Conservation (phyloP, 2,888 invertebrate species). For the Osedax fenrisi region DNA sequence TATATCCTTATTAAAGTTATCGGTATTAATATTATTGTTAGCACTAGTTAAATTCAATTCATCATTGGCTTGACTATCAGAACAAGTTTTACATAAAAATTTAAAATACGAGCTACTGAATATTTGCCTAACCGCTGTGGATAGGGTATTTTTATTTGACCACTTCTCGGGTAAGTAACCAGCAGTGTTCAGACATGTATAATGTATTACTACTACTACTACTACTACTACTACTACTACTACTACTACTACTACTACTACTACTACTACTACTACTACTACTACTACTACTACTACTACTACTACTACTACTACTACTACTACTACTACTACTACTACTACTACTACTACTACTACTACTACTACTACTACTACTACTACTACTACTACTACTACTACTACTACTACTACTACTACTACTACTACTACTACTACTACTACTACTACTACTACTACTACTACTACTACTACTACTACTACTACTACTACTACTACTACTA, state of each 20-base stretch:
- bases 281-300: slow-evolving; percentile 8
- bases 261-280: background rate
- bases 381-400: slow-evolving; percentile 9
- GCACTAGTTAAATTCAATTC: too few species aligned
- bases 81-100: too few species aligned
- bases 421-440: slow-evolving; percentile 3
- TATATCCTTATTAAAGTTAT: too few species aligned
- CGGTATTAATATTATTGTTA: too few species aligned
- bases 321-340: slow-evolving; percentile 5
- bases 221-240: background rate
- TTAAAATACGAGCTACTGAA: too few species aligned
- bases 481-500: slow-evolving; percentile 24
- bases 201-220: slow-evolving; percentile 4
- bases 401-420: slow-evolving; percentile 5
- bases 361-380: slow-evolving; percentile 10
- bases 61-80: too few species aligned
- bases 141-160: too few species aligned
- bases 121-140: too few species aligned
- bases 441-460: background rate
- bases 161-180: too few species aligned
- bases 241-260: slow-evolving; percentile 6
- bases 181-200: too few species aligned
- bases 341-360: slow-evolving; percentile 12
- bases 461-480: slow-evolving; percentile 1
- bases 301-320: slow-evolving; percentile 4